These are phyloP conservation scores for Dryomyza anilis DNA, from an alignment of 2,888 invertebrate species.

Conservation along the genomic window DNA sequence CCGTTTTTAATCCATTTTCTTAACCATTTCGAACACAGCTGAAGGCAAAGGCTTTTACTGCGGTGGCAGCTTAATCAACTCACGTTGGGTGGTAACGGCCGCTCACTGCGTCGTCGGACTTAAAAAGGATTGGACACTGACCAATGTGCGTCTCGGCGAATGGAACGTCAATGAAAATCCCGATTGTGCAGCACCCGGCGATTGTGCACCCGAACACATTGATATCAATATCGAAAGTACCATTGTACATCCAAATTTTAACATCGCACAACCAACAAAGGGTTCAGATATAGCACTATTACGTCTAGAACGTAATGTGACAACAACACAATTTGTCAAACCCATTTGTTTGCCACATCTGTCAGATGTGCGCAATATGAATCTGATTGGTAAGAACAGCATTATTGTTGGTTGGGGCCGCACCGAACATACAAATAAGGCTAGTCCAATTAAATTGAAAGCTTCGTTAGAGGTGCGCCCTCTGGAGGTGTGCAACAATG, in stretches of 20 bases:
- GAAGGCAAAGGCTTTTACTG: constrained; percentile 69
- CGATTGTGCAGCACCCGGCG: constrained; percentile 55
- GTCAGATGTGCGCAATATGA: constrained; percentile 44
- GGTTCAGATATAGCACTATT: constrained; percentile 76
- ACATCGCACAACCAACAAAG: constrained; percentile 66
- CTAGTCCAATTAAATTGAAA: constrained; percentile 66
- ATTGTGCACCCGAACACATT: constrained; percentile 67
- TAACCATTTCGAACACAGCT: too few relatives aligned
- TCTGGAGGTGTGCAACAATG: constrained; percentile 61
- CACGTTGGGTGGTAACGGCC: constrained; percentile 74
- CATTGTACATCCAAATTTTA: constrained; percentile 70
- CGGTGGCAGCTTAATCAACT: constrained; percentile 72
- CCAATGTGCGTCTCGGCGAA: constrained; percentile 56
- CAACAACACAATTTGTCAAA: constrained; percentile 64
- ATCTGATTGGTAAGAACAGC: constrained; percentile 59
- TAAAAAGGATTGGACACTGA: constrained; percentile 67
- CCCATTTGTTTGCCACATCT: constrained; percentile 68
- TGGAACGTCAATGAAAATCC: constrained; percentile 53
- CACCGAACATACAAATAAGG: constrained; percentile 63
- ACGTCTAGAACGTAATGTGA: constrained; percentile 64
- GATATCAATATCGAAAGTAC: constrained; percentile 68
- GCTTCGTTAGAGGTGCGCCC: constrained; percentile 62
- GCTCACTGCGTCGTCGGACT: constrained; percentile 77
- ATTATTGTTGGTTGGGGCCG: constrained; percentile 71
- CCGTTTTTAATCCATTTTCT: too few relatives aligned